A percentile compares a stretch with the other conserved stretches of the same genome.
phyloP scores from a whole-genome alignment of 2,888 invertebrate genomes.

The Rhodophaea formosa region DNA sequence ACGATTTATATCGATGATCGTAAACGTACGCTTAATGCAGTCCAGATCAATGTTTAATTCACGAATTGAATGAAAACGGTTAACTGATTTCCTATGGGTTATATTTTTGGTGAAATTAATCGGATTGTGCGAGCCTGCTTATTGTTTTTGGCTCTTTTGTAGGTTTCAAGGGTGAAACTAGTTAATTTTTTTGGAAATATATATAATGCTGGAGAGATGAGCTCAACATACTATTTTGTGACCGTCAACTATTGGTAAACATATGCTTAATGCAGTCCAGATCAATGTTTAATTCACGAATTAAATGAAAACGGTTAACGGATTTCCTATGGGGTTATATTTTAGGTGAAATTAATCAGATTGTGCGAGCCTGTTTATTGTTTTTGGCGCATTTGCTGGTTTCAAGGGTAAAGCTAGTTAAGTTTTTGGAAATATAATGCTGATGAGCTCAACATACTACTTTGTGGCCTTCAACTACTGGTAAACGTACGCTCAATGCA shows the following conservation, averaged over 20 bases:
- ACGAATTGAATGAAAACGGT: conserved; percentile 44
- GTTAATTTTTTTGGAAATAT: no score
- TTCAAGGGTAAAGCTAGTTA: conserved; percentile 2
- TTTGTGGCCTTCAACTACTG: no score
- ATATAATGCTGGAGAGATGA: no score
- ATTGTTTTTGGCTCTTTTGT: conserved; percentile 22
- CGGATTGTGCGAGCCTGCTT: neutral
- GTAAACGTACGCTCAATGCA: conserved; percentile 55
- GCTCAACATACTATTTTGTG: no score
- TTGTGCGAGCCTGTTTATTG: conserved; percentile 10
- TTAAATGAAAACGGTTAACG: conserved; percentile 42
- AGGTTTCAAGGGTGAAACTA: conserved; percentile 18
- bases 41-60: conserved; percentile 50
- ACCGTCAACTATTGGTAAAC: no score
- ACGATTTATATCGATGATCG: conserved; percentile 63
- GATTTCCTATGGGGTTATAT: conserved; percentile 31
- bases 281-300: conserved; percentile 51
- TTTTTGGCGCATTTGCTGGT: conserved; percentile 23
- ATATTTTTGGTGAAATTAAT: conserved; percentile 21
- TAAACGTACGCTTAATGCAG: conserved; percentile 53
- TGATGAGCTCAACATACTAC: no score
- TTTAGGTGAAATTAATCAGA: conserved; percentile 17
- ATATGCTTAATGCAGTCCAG: conserved; percentile 50
- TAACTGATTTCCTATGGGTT: conserved; percentile 34
- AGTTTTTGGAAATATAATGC: no score